Percentiles rank a stretch among this genome's conserved stretches.
Evolutionary conservation across 2,113 vertebrate genomes (phyloP).

Genomic region (Anoplopoma fimbria): DNA sequence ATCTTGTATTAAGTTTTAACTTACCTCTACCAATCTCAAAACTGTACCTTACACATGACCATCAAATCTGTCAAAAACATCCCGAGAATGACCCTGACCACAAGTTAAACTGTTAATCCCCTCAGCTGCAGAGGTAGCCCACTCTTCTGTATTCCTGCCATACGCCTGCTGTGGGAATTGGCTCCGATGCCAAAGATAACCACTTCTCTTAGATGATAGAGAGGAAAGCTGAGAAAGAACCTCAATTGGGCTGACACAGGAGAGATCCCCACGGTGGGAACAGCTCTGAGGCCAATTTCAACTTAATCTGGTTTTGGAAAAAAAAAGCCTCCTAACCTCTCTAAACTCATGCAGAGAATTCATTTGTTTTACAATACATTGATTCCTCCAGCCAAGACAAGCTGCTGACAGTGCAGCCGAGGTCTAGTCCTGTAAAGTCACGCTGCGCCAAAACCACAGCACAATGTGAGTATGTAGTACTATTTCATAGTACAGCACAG

Average conservation of each 20-base stretch:
- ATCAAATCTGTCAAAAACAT: slow-evolving; percentile 15
- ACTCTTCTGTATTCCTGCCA: background rate
- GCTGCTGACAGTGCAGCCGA: slow-evolving; percentile 68
- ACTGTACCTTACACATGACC: background rate
- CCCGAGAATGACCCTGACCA: background rate
- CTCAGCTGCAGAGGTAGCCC: slow-evolving; percentile 10
- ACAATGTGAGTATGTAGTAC: background rate
- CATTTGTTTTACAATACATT: slow-evolving; percentile 43
- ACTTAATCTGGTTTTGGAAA: slow-evolving; percentile 28
- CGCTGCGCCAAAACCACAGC: slow-evolving; percentile 42
- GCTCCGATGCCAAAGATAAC: slow-evolving; percentile 33
- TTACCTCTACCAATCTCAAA: background rate
- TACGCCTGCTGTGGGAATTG: slow-evolving; percentile 17
- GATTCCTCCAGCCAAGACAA: slow-evolving; percentile 48
- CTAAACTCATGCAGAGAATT: slow-evolving; percentile 24
- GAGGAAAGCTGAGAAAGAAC: slow-evolving; percentile 9
- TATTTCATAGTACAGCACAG: background rate
- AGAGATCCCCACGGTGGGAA: slow-evolving; percentile 29
- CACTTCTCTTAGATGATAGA: slow-evolving; percentile 19
- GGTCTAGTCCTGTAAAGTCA: slow-evolving; percentile 37
- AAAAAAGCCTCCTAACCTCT: slow-evolving; percentile 6
- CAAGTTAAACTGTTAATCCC: slow-evolving; percentile 3
- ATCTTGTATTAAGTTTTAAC: background rate
- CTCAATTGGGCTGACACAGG: background rate
- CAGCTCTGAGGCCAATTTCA: slow-evolving; percentile 1